phyloP scores from a whole-genome alignment of 2,113 vertebrate genomes.

The Geococcyx californianus region DNA sequence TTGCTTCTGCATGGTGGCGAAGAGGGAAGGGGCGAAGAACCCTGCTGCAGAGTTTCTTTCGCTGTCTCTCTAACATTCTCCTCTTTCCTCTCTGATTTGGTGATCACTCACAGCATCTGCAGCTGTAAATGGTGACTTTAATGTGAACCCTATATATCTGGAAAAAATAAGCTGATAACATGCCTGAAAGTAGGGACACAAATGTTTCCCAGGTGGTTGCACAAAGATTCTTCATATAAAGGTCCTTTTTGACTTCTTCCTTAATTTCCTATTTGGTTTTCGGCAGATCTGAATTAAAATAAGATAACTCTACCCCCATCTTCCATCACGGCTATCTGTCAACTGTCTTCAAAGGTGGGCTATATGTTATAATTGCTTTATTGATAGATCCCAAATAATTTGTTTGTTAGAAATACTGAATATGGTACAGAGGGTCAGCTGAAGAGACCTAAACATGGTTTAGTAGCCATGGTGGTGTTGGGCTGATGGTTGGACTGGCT shows the following conservation, averaged over 20 bases:
- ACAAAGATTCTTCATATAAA: neutral
- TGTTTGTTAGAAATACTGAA: neutral
- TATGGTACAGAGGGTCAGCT: neutral
- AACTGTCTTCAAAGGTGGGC: neutral
- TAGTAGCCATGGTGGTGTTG: too few species aligned
- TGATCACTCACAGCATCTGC: neutral
- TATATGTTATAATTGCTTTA: neutral
- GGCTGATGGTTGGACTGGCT: too few species aligned
- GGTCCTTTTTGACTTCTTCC: neutral
- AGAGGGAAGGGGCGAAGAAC: neutral
- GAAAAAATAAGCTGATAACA: neutral
- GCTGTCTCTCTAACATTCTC: neutral
- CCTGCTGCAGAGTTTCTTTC: neutral
- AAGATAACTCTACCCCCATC: neutral
- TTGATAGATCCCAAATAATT: neutral
- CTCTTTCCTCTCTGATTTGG: neutral
- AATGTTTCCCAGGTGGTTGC: neutral
- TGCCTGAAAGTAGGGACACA: neutral
- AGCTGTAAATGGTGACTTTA: neutral
- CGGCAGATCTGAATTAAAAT: neutral
- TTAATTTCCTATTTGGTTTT: neutral
- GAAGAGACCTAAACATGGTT: neutral
- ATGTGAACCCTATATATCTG: neutral
- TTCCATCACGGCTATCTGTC: neutral
- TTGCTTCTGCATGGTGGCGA: neutral